phyloP scores from a whole-genome alignment of 2,888 invertebrate genomes.

The Linyphia triangularis region DNA sequence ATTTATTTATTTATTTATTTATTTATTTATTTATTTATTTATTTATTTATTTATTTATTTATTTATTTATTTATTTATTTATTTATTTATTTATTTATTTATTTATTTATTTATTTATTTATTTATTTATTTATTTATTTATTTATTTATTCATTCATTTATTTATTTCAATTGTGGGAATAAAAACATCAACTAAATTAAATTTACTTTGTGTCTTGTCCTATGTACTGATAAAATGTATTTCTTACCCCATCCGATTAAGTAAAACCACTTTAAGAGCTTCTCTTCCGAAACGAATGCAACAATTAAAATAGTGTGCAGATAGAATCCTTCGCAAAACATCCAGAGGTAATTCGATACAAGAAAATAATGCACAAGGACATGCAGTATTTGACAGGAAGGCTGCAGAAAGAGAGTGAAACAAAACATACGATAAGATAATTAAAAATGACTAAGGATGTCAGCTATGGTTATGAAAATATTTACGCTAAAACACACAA shows the following conservation, averaged over 20 bases:
- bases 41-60: too few relatives aligned
- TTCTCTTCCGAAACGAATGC: conserved; percentile 94
- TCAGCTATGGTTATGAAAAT: background rate
- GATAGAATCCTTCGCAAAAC: conserved; percentile 95
- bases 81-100: too few relatives aligned
- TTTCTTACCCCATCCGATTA: conserved; percentile 89
- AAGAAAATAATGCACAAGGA: conserved; percentile 91
- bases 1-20: too few relatives aligned
- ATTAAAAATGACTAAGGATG: background rate
- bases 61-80: too few relatives aligned
- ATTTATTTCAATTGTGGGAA: too few relatives aligned
- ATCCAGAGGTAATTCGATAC: conserved; percentile 97
- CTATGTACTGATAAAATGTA: background rate
- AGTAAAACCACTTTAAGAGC: conserved; percentile 89
- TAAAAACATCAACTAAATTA: too few relatives aligned
- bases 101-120: too few relatives aligned
- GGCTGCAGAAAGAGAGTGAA: conserved; percentile 81
- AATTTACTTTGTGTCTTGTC: background rate
- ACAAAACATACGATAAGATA: background rate
- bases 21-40: too few relatives aligned
- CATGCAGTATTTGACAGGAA: conserved; percentile 90
- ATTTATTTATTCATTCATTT: too few relatives aligned
- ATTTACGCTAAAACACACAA: background rate
- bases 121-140: too few relatives aligned
- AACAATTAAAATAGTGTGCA: conserved; percentile 94